A percentile compares a stretch with the other conserved stretches of the same genome.
These are phyloP conservation scores for Lanius collurio DNA, from an alignment of 2,113 vertebrate genomes.

Conservation along the genomic window DNA sequence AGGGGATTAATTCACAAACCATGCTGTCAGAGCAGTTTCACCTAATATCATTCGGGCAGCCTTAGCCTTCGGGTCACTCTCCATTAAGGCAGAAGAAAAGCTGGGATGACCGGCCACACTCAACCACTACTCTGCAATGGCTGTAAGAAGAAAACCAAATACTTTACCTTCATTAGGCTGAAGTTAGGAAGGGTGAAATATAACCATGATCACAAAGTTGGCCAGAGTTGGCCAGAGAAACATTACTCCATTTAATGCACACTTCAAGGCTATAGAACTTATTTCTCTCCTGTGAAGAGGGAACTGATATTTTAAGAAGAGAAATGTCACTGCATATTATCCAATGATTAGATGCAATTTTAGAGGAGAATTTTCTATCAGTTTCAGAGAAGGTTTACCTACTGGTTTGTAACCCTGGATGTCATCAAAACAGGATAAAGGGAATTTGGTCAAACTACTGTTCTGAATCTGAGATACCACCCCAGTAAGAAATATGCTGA, in stretches of 20 bases:
- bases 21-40: not conserved
- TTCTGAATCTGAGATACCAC: not conserved
- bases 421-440: not conserved
- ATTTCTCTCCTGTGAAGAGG: not conserved
- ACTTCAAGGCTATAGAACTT: not conserved
- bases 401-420: not conserved
- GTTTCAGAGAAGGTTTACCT: not conserved
- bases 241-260: not conserved
- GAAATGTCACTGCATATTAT: not conserved
- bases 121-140: not conserved
- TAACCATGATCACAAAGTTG: not conserved
- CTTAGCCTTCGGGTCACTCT: not conserved
- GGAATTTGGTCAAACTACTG: not conserved
- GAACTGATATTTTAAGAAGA: not conserved
- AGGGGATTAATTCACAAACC: not conserved
- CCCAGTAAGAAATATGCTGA: not conserved
- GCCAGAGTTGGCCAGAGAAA: not conserved
- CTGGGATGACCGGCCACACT: not conserved
- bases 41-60: not conserved
- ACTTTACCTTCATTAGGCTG: not conserved
- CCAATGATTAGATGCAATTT: not conserved
- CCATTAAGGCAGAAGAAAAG: not conserved
- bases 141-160: not conserved
- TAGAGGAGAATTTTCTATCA: not conserved
- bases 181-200: not conserved